These are phyloP conservation scores for Platichthys stellatus DNA, from an alignment of 2,113 vertebrate species.

Conservation along the genomic window DNA sequence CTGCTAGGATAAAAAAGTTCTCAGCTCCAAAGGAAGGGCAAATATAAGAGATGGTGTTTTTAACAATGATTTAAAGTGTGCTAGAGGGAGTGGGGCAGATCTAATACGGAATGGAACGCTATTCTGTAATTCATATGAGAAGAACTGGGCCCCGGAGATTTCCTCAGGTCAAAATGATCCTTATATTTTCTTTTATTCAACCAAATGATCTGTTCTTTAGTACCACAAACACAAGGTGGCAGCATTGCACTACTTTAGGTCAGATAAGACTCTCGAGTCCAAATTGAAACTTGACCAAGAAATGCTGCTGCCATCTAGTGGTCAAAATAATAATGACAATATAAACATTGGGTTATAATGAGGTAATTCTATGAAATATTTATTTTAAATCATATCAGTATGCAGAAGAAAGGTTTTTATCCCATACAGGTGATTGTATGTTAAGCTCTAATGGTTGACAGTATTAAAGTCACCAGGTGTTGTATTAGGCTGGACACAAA, in stretches of 20 bases:
- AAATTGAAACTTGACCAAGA: background rate
- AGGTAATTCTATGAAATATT: background rate
- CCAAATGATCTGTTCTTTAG: too few relatives aligned
- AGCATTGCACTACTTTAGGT: background rate
- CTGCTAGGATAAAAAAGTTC: too few relatives aligned
- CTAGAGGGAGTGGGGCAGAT: too few relatives aligned
- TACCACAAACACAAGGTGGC: background rate
- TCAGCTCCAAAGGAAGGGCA: too few relatives aligned
- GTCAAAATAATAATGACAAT: background rate
- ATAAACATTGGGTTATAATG: background rate
- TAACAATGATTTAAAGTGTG: too few relatives aligned
- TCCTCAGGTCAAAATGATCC: too few relatives aligned
- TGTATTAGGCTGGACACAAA: background rate
- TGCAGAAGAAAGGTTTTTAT: too few relatives aligned
- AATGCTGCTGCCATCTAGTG: constrained; percentile 25
- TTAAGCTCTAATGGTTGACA: background rate
- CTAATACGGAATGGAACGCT: too few relatives aligned
- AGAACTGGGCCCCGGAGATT: too few relatives aligned
- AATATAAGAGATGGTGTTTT: too few relatives aligned
- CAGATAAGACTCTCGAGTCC: background rate
- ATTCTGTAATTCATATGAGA: too few relatives aligned
- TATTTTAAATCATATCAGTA: too few relatives aligned
- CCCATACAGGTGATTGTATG: background rate
- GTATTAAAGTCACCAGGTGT: background rate
- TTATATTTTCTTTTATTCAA: background rate